phyloP scores from a whole-genome alignment of 2,797 vertebrate genomes.

The Sternarchorhynchus goeldii region DNA sequence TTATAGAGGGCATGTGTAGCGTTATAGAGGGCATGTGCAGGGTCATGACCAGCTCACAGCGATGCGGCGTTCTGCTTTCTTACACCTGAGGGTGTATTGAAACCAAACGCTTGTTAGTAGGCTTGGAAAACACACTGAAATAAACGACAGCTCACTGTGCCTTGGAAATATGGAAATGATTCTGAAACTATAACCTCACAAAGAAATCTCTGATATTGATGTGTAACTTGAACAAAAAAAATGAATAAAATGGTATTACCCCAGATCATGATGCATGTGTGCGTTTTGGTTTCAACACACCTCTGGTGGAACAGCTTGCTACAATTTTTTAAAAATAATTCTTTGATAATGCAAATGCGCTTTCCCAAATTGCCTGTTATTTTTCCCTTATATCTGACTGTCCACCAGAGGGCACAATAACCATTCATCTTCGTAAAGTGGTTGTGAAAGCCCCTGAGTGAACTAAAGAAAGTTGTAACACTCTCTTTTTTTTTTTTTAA shows the following conservation, averaged over 20 bases:
- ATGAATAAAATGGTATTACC: slow-evolving; percentile 54
- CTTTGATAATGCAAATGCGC: too few species aligned
- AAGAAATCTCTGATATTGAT: slow-evolving; percentile 49
- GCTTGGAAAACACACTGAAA: slow-evolving; percentile 50
- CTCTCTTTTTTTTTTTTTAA: neutral
- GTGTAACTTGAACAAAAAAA: slow-evolving; percentile 52
- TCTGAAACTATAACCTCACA: slow-evolving; percentile 54
- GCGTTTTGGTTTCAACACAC: neutral
- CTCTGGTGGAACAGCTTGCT: too few species aligned
- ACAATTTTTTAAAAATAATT: too few species aligned
- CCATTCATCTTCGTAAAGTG: too few species aligned
- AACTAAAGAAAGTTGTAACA: too few species aligned
- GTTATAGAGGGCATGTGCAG: slow-evolving; percentile 38
- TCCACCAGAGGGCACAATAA: slow-evolving; percentile 1
- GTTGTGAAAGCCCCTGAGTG: too few species aligned
- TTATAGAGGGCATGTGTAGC: slow-evolving; percentile 34
- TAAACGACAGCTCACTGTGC: slow-evolving; percentile 40
- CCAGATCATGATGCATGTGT: neutral
- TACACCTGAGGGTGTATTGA: slow-evolving; percentile 38
- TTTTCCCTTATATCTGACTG: neutral
- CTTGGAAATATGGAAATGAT: slow-evolving; percentile 42
- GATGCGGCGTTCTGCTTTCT: slow-evolving; percentile 24
- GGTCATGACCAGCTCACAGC: slow-evolving; percentile 25
- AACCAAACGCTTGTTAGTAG: slow-evolving; percentile 40
- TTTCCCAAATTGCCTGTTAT: too few species aligned